phyloP scores from a whole-genome alignment of 2,888 invertebrate species.

The Conus canariensis region DNA sequence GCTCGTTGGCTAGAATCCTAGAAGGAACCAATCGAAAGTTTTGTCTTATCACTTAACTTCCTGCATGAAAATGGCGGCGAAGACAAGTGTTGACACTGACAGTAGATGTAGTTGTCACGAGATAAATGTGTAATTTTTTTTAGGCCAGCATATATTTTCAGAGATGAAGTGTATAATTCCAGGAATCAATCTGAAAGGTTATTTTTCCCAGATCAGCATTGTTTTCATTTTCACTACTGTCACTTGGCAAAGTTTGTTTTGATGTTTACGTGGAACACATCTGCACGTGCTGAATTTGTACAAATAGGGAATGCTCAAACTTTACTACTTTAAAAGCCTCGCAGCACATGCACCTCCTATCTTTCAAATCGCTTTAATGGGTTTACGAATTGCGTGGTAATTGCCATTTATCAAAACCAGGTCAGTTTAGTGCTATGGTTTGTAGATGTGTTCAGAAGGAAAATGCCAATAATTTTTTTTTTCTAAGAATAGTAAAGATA shows the following conservation, averaged over 20 bases:
- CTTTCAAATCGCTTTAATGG: no score
- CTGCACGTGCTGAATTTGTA: no score
- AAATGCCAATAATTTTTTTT: no score
- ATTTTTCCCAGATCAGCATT: neutral
- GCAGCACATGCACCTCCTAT: no score
- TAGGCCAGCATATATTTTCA: neutral
- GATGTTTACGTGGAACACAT: no score
- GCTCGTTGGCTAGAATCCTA: neutral
- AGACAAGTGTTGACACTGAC: neutral
- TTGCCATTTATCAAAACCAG: no score
- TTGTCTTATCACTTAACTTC: neutral
- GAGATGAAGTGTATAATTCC: constrained; percentile 89
- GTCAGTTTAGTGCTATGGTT: no score
- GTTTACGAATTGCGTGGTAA: no score
- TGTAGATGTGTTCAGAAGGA: no score
- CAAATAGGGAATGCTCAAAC: no score
- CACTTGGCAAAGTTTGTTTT: neutral
- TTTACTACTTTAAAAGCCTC: no score
- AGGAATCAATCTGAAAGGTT: constrained; percentile 88
- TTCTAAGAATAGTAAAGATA: no score
- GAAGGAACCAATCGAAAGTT: constrained; percentile 17
- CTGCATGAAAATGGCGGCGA: constrained; percentile 31
- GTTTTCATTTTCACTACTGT: neutral
- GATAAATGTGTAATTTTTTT: neutral
- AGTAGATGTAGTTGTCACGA: neutral